phyloP scores from a whole-genome alignment of 2,888 invertebrate genomes.

The Cremastinae sp. region DNA sequence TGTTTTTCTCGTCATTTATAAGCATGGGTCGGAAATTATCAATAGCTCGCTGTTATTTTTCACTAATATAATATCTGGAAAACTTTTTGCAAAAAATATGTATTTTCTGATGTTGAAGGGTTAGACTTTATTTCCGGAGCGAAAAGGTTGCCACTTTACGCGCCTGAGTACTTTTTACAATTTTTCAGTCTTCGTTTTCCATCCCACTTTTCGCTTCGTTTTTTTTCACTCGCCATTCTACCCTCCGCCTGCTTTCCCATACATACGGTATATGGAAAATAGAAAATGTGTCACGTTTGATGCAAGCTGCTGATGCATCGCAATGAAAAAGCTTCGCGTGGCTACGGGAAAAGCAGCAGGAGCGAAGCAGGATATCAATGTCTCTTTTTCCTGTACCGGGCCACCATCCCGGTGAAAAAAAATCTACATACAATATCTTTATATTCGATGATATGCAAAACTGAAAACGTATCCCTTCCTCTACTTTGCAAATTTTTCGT shows the following conservation, averaged over 20 bases:
- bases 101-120: background rate
- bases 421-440: constrained; percentile 1
- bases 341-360: background rate
- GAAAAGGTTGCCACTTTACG: constrained; percentile 32
- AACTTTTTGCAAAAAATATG: too few relatives aligned
- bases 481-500: background rate
- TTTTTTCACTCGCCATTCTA: constrained; percentile 35
- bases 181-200: constrained; percentile 30
- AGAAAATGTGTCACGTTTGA: constrained; percentile 53
- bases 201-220: constrained; percentile 16
- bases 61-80: too few relatives aligned
- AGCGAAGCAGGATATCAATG: constrained; percentile 33
- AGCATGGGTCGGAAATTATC: too few relatives aligned
- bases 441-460: background rate
- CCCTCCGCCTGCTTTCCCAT: constrained; percentile 41
- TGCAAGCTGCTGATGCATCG: constrained; percentile 40
- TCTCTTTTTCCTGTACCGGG: constrained; percentile 26
- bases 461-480: background rate
- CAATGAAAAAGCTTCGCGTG: constrained; percentile 21
- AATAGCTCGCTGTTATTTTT: too few relatives aligned
- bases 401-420: constrained; percentile 21
- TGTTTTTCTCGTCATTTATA: background rate
- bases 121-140: constrained; percentile 19
- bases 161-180: constrained; percentile 33
- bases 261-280: constrained; percentile 41